Percentiles rank a stretch among this genome's conserved stretches.
Evolutionary conservation across 2,113 vertebrate species (phyloP).

Genomic region (Pithys albifrons): DNA sequence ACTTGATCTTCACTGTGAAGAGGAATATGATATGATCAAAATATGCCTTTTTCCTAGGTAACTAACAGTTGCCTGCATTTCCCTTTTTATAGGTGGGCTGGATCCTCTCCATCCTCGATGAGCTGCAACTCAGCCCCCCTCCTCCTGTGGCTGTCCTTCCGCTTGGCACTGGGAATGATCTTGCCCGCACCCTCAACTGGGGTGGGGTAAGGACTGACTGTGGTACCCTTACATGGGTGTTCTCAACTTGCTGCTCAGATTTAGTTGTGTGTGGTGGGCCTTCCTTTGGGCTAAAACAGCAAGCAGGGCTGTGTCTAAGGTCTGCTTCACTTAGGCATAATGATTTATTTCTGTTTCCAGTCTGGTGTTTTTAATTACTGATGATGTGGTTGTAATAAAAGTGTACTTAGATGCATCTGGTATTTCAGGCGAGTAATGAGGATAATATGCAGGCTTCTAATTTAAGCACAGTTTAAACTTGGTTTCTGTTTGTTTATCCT

Average conservation of each 20-base stretch:
- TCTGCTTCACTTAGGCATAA: neutral
- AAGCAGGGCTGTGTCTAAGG: neutral
- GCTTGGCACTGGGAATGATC: constrained; percentile 93
- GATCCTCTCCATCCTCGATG: constrained; percentile 84
- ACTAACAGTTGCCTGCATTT: neutral
- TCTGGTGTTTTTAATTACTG: neutral
- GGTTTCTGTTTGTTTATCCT: neutral
- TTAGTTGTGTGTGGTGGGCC: neutral
- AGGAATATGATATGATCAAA: neutral
- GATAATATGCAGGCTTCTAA: neutral
- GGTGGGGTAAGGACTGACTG: constrained; percentile 87
- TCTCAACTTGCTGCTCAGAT: neutral
- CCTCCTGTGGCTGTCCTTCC: constrained; percentile 95
- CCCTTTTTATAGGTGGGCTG: constrained; percentile 78
- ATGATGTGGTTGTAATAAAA: neutral
- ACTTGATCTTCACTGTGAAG: neutral
- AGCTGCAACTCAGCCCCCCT: constrained; percentile 81
- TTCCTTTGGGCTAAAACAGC: neutral
- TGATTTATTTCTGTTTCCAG: neutral
- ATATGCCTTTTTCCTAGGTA: neutral
- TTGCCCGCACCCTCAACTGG: constrained; percentile 96
- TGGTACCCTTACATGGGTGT: fast-evolving
- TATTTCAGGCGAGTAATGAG: neutral
- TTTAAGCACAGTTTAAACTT: neutral
- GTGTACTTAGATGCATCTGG: neutral